A percentile compares a stretch with the other conserved stretches of the same genome.
Conservation (phyloP, 2,797 vertebrate species). For the Capromys pilorides region DNA sequence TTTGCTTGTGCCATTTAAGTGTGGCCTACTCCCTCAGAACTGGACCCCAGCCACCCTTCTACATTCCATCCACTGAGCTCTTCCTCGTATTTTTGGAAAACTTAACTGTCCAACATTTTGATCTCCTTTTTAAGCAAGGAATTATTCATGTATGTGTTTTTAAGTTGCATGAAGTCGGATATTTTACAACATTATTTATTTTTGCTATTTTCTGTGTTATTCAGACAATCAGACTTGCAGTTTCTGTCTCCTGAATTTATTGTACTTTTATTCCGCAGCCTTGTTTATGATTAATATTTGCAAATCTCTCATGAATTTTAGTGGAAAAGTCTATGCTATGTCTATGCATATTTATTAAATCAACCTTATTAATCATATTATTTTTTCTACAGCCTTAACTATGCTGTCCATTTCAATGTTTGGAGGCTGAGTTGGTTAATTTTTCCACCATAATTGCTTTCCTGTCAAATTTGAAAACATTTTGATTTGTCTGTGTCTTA, state of each 20-base stretch:
- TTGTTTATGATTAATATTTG: constrained; percentile 49
- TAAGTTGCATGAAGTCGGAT: neutral
- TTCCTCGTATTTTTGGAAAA: neutral
- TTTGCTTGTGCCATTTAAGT: neutral
- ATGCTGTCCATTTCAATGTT: neutral
- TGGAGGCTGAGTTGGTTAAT: constrained; percentile 7
- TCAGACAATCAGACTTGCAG: neutral
- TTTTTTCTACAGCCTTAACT: neutral
- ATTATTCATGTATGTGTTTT: constrained; percentile 1
- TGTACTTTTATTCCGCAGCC: neutral
- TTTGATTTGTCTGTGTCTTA: neutral
- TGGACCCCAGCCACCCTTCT: rapidly evolving
- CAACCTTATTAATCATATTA: neutral
- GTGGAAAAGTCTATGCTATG: neutral
- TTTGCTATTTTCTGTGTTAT: neutral
- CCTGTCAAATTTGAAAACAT: neutral
- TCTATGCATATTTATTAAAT: constrained; percentile 15
- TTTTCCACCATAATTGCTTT: neutral
- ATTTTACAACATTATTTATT: constrained; percentile 8
- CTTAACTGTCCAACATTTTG: neutral
- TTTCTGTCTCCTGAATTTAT: constrained; percentile 7
- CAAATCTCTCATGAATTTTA: constrained; percentile 18
- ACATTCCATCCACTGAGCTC: neutral
- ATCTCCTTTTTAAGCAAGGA: constrained; percentile 10
- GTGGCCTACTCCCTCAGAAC: neutral